Base-by-base conservation (phyloP, 2,888 invertebrate genomes). In the Scaptomyza polygonia region DNA sequence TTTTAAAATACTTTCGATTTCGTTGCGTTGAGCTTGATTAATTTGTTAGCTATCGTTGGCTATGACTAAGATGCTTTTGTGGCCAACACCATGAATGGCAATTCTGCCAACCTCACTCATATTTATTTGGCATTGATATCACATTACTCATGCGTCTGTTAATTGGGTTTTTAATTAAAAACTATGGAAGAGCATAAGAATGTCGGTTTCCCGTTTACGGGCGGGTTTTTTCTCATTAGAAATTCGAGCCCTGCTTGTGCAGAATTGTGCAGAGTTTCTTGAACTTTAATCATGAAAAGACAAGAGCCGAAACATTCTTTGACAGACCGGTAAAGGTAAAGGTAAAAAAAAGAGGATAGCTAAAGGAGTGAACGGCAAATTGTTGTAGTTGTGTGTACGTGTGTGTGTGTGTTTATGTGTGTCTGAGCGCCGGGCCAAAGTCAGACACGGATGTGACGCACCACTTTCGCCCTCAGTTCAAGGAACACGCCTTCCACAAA, bases 381-480 rank as follows among this genome's bases (percentile, higher is more conserved):
- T 36, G 16, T 62, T 53, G 14, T 62, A 48, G 14, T 40, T 30
- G 25, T 12, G 18, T 57, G n/a, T n/a, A n/a, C n/a, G n/a, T n/a
- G n/a, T n/a, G n/a, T n/a, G n/a, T n/a, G n/a, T n/a, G n/a, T n/a
- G n/a, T n/a, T n/a, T n/a, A n/a, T n/a, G 12, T 29, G 21, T 42
- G 47, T 48, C 34, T 63, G 55, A 9, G 54, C 56, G 47, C 44
- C 66, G 62, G 62, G 48, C 44, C 66, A 75, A 82, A 71, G 79
- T 82, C 82, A 75, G 85, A 57, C 49, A 45, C 51, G 52, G 55
- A 77, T 66, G 71, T 86, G 78, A 72, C 72, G 64, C 54, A 81
- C 58, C 63, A 84, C 87, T 83, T 83, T 86, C 87, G 83, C 85
- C 72, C 66, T 81, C 67, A 63, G 72, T 84, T 76, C 69, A 81